These are phyloP conservation scores for Trichomycterus rosablanca DNA, from an alignment of 2,113 vertebrate species.

Conservation along the genomic window DNA sequence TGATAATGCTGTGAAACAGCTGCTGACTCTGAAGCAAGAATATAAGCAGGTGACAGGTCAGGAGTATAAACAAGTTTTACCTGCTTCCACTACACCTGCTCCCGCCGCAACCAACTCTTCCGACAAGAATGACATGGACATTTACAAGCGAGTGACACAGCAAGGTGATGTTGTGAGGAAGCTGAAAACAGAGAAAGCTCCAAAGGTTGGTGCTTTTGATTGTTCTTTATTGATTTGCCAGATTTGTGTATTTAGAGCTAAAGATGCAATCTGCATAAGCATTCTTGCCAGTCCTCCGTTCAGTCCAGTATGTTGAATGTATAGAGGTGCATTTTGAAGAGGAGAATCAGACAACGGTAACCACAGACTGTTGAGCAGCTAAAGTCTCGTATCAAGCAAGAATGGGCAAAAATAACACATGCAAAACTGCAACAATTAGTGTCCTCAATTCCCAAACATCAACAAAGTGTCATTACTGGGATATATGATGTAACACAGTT, in stretches of 20 bases:
- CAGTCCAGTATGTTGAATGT: no score
- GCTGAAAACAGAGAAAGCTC: constrained; percentile 73
- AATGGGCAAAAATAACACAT: no score
- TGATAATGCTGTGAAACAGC: constrained; percentile 74
- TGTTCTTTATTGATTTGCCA: neutral
- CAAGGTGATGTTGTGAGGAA: constrained; percentile 80
- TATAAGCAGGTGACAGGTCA: constrained; percentile 77
- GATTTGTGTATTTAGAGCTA: neutral
- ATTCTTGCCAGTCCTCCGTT: no score
- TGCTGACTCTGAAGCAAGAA: constrained; percentile 75
- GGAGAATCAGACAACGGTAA: no score
- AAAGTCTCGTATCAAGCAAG: no score
- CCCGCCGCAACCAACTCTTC: constrained; percentile 7
- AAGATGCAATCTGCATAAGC: no score
- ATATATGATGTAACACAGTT: no score
- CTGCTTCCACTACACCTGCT: constrained; percentile 42
- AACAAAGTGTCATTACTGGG: no score
- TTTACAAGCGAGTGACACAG: constrained; percentile 65
- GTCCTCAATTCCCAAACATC: no score
- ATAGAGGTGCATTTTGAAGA: no score
- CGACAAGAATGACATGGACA: constrained; percentile 32
- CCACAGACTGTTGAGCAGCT: no score
- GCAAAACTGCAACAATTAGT: no score
- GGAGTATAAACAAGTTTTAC: constrained; percentile 72
- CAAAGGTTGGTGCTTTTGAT: constrained; percentile 54